These are phyloP conservation scores for Eulemur rufifrons DNA, from an alignment of 2,113 vertebrate species.

Conservation along the genomic window DNA sequence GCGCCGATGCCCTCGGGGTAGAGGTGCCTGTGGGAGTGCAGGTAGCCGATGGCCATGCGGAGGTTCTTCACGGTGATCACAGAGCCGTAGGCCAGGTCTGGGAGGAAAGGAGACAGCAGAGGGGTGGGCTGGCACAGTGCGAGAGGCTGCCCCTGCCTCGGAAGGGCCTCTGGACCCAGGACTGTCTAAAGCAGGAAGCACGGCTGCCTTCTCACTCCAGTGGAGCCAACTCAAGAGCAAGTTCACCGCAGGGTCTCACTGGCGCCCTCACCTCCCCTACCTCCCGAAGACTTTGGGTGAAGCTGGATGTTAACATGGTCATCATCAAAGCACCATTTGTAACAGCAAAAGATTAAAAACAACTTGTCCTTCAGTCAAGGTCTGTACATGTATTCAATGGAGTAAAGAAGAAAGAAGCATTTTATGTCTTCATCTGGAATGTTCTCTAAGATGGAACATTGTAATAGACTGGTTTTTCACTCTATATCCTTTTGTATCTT, in stretches of 20 bases:
- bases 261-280: not conserved
- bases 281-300: not conserved
- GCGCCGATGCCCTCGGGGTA: constrained; percentile 95
- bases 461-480: not conserved
- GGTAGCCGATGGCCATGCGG: constrained; percentile 95
- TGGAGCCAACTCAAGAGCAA: not conserved
- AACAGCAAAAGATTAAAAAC: not conserved
- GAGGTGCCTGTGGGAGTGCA: constrained; percentile 98
- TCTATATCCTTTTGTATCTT: not conserved
- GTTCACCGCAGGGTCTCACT: not conserved
- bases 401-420: not conserved
- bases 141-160: not conserved
- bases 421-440: not conserved
- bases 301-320: not conserved
- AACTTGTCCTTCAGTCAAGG: not conserved
- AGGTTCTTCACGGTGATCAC: constrained; percentile 95
- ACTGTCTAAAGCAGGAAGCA: not conserved
- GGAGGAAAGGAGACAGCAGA: not conserved
- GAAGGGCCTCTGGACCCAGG: not conserved
- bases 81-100: constrained; percentile 96
- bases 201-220: not conserved
- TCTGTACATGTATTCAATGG: not conserved
- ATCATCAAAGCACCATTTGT: not conserved
- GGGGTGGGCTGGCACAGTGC: not conserved
- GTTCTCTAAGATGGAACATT: not conserved